Conservation (phyloP, 2,888 invertebrate genomes). For the Pocota personata region DNA sequence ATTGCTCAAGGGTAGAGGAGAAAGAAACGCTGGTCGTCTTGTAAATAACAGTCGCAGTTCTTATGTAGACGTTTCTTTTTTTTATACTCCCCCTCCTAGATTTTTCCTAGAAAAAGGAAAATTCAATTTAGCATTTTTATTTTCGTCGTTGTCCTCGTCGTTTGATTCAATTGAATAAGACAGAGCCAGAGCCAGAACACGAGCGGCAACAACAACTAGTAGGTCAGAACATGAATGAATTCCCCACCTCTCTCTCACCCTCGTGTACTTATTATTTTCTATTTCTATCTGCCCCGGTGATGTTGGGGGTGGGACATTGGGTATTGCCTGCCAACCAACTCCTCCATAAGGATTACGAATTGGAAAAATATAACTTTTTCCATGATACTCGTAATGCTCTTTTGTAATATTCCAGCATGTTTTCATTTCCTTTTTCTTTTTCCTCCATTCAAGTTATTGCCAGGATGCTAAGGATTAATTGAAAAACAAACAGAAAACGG, state of each 20-base stretch:
- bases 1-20: slow-evolving; percentile 26
- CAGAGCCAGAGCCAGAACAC: slow-evolving; percentile 10
- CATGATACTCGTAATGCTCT: slow-evolving; percentile 44
- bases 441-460: slow-evolving; percentile 13
- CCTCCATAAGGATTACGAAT: slow-evolving; percentile 35
- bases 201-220: slow-evolving; percentile 27
- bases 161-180: slow-evolving; percentile 53
- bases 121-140: slow-evolving; percentile 48
- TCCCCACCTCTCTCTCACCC: background rate
- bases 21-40: slow-evolving; percentile 34
- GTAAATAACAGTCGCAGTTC: slow-evolving; percentile 40
- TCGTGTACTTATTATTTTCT: slow-evolving; percentile 9
- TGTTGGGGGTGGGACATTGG: background rate
- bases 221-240: slow-evolving; percentile 29
- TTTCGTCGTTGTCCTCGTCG: slow-evolving; percentile 25
- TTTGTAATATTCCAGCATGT: slow-evolving; percentile 32
- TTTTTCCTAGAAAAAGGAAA: slow-evolving; percentile 19
- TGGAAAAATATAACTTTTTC: slow-evolving; percentile 38
- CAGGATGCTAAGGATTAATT: slow-evolving; percentile 39
- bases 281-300: slow-evolving; percentile 15
- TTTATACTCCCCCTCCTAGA: background rate
- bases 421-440: slow-evolving; percentile 5
- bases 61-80: slow-evolving; percentile 10
- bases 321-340: background rate
- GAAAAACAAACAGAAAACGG: slow-evolving; percentile 31